Conservation (phyloP, 2,113 vertebrate species). For the Heliornis fulica region DNA sequence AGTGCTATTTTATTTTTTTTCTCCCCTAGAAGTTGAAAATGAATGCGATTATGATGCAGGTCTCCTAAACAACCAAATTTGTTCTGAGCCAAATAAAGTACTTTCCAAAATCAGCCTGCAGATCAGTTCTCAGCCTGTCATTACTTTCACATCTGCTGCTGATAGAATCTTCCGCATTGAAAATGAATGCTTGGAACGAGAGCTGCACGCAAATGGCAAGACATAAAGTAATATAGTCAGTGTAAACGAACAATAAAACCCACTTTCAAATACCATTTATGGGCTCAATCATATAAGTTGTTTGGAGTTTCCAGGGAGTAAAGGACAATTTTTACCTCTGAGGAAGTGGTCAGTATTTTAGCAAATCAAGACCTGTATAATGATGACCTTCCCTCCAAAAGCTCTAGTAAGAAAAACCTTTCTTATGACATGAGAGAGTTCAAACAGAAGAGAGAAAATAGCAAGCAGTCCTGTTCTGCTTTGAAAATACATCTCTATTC, state of each 20-base stretch:
- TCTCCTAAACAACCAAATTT: conserved; percentile 21
- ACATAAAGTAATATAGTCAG: background rate
- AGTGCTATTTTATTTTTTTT: background rate
- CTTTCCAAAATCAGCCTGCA: conserved; percentile 31
- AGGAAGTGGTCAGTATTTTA: background rate
- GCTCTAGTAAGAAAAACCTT: background rate
- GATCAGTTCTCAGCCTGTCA: conserved; percentile 9
- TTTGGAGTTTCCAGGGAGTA: background rate
- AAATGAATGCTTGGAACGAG: background rate
- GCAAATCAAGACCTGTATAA: background rate
- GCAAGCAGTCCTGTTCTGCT: background rate
- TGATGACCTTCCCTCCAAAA: background rate
- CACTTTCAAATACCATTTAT: background rate
- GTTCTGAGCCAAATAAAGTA: conserved; percentile 2
- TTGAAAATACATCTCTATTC: background rate
- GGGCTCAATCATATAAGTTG: background rate
- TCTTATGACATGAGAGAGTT: background rate
- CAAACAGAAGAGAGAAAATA: background rate
- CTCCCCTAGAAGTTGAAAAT: background rate
- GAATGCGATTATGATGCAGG: background rate
- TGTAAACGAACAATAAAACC: background rate
- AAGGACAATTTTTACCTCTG: background rate
- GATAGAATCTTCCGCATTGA: background rate
- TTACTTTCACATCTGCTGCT: conserved; percentile 32
- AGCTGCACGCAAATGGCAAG: background rate